Evolutionary conservation across 1,140 invertebrate species (phyloP).

Genomic region (Nebria ingens): DNA sequence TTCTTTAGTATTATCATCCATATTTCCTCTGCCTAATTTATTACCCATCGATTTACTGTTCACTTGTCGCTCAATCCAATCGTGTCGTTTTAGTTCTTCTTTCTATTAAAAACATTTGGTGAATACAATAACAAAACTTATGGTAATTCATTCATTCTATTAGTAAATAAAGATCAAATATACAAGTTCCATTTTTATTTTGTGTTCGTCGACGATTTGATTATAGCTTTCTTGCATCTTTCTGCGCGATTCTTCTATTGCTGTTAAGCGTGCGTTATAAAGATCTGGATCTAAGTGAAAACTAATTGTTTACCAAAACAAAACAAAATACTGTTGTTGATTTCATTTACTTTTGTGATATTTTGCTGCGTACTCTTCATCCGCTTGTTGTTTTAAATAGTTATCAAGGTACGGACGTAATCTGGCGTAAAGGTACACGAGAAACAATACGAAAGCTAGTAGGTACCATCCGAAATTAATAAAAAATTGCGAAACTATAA

Average conservation of each 20-base stretch:
- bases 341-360: constrained; percentile 35
- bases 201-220: constrained; percentile 22
- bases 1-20: constrained; percentile 19
- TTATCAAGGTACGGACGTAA: constrained; percentile 16
- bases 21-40: constrained; percentile 18
- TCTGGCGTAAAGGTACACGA: constrained; percentile 18
- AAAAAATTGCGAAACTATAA: too few relatives aligned
- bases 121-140: too few relatives aligned
- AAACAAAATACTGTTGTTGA: neutral
- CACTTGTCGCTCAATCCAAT: constrained; percentile 20
- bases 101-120: too few relatives aligned
- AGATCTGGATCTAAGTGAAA: constrained; percentile 34
- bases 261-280: constrained; percentile 24
- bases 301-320: constrained; percentile 11
- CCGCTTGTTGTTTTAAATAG: constrained; percentile 24
- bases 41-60: constrained; percentile 14
- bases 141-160: too few relatives aligned
- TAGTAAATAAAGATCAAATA: constrained; percentile 16
- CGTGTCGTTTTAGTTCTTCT: constrained; percentile 25
- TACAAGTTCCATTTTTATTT: constrained; percentile 26
- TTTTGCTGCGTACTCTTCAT: constrained; percentile 33
- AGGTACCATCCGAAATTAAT: constrained; percentile 22
- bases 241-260: constrained; percentile 30
- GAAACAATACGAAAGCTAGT: constrained; percentile 14
- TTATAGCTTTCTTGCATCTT: constrained; percentile 36